phyloP scores from a whole-genome alignment of 1,140 invertebrate genomes.

The Pseudoatta argentina region DNA sequence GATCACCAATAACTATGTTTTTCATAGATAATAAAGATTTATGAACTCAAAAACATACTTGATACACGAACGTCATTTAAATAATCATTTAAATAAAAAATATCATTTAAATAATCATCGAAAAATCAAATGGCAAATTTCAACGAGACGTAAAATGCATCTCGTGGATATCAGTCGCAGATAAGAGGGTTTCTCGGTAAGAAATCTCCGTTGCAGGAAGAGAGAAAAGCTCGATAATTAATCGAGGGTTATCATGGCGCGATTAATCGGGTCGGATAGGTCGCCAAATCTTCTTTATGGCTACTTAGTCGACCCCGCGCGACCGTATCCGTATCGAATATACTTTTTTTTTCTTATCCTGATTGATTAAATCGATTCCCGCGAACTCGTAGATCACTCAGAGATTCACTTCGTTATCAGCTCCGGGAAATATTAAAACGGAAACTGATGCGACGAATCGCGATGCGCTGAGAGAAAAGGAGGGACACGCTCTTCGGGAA shows the following conservation, averaged over 20 bases:
- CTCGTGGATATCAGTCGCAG: constrained; percentile 34
- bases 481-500: neutral
- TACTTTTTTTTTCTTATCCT: constrained; percentile 14
- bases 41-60: neutral
- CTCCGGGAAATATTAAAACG: constrained; percentile 42
- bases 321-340: constrained; percentile 15
- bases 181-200: constrained; percentile 32
- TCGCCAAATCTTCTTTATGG: constrained; percentile 59
- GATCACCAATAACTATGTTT: neutral
- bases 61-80: neutral
- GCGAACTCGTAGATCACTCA: constrained; percentile 57
- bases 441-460: constrained; percentile 13
- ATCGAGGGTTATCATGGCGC: constrained; percentile 64
- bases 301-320: constrained; percentile 26
- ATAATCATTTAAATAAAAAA: constrained; percentile 5
- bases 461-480: neutral
- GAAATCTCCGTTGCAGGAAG: constrained; percentile 38
- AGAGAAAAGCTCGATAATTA: constrained; percentile 61
- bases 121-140: constrained; percentile 23
- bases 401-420: constrained; percentile 57
- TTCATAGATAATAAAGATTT: neutral
- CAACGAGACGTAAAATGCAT: constrained; percentile 12
- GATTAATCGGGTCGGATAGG: constrained; percentile 63
- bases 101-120: neutral
- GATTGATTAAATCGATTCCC: constrained; percentile 52